phyloP scores from a whole-genome alignment of 2,888 invertebrate genomes.

The Ecliptopera silaceata region DNA sequence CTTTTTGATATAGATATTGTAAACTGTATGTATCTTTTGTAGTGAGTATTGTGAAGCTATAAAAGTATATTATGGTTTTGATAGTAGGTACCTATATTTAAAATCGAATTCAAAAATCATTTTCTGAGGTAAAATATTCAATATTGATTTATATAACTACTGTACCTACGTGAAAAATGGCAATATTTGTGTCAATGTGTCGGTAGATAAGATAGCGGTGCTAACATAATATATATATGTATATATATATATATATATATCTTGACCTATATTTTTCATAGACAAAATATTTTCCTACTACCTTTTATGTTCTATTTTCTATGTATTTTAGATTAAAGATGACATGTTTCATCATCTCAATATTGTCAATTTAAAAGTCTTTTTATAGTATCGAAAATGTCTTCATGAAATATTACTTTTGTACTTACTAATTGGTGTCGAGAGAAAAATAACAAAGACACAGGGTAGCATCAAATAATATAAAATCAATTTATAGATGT shows the following conservation, averaged over 20 bases:
- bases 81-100: neutral
- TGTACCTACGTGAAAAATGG: conserved; percentile 18
- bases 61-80: neutral
- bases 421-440: conserved; percentile 32
- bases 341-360: conserved; percentile 56
- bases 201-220: conserved; percentile 66
- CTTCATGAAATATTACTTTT: conserved; percentile 21
- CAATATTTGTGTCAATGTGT: conserved; percentile 29
- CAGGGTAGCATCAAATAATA: conserved; percentile 73
- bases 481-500: conserved; percentile 44
- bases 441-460: conserved; percentile 55
- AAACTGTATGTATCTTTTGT: neutral
- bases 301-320: conserved; percentile 58
- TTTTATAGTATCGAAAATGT: conserved; percentile 48
- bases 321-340: conserved; percentile 72
- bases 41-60: neutral
- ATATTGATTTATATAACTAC: neutral
- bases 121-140: too few relatives aligned
- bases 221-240: conserved; percentile 55
- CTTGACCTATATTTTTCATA: conserved; percentile 76
- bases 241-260: too few relatives aligned
- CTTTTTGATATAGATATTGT: neutral
- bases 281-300: conserved; percentile 54
- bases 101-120: too few relatives aligned
- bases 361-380: conserved; percentile 68